Base-by-base conservation (phyloP, 2,113 vertebrate genomes). In the Oncorhynchus mykiss region DNA sequence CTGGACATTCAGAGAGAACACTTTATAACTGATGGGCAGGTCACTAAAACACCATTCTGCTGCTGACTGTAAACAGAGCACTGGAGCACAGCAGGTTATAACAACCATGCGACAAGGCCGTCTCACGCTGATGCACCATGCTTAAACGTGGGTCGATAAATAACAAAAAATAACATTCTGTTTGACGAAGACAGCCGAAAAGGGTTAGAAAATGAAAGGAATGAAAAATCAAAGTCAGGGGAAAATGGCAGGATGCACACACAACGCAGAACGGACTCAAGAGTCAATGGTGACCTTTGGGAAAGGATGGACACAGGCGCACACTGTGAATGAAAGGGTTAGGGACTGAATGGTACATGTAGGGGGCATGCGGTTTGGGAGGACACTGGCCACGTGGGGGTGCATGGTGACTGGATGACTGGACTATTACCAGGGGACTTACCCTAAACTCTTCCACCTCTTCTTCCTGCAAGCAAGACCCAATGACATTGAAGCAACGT, bases 381-480 rank as follows among this genome's bases (percentile, higher is more conserved):
- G 51, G 51, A 27, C n/a, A 51, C 27, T 59, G 59, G 51, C 5
- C 13, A 54, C 14, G 14, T 29, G 31, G 29, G 54, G 20, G 62
- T 64, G 68, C 57, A 65, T 70, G 78, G 80, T 79, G 76, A 72
- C 66, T 62, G 72, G n/a, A 18, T 14, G 24, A 48, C 22, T 60
- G 76, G 67, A 16, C 29, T 91, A 86, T 88, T 87, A 89, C 74
- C 84, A 78, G 82, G 90, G 92, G 92, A 99, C 97, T 99, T 96
- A 99, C 97, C 97, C 97, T 94, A 99, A 95, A 96, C 97, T 99
- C 92, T 97, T 98, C 97, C 97, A 99, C 93, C 97, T 97, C 97
- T 98, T 99, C 97, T 99, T 99, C 96, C 97, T 99, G 95, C 90
- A 97, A 97, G 95, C 96, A 93, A 97, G 95, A 96, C 93, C 95